These are phyloP conservation scores for Xylota sylvarum DNA, from an alignment of 2,888 invertebrate genomes.

Conservation along the genomic window DNA sequence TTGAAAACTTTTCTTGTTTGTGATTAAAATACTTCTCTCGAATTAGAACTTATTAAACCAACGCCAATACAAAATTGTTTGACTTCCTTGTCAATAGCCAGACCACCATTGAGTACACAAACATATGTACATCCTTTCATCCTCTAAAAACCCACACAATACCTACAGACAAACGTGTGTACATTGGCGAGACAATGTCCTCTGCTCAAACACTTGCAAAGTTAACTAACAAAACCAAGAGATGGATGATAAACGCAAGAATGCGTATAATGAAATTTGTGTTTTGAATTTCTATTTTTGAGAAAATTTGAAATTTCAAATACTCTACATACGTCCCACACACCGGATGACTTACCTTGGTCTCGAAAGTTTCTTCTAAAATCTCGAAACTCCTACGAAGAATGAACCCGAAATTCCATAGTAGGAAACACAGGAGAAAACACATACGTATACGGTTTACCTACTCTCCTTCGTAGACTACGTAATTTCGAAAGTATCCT, in stretches of 20 bases:
- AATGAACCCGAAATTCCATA: background rate
- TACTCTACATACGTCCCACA: background rate
- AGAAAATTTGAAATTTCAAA: no score
- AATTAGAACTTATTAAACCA: no score
- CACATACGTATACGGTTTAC: no score
- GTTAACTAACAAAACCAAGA: background rate
- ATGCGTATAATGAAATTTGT: background rate
- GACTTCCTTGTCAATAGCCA: no score
- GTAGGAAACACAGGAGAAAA: no score
- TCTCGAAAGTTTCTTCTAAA: background rate
- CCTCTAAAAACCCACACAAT: background rate
- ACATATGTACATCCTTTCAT: background rate
- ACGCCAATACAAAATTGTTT: no score
- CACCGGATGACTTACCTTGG: background rate
- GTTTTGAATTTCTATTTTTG: background rate
- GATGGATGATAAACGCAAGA: no score
- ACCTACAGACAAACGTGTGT: background rate
- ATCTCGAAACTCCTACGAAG: background rate
- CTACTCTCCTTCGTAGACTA: background rate
- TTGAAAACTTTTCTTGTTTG: no score
- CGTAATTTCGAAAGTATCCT: slow-evolving; percentile 2
- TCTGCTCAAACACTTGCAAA: background rate
- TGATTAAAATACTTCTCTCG: no score
- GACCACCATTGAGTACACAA: background rate
- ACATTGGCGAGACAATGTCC: background rate